These are phyloP conservation scores for Agonopterix alstromeriana DNA, from an alignment of 2,888 invertebrate species.

Conservation along the genomic window DNA sequence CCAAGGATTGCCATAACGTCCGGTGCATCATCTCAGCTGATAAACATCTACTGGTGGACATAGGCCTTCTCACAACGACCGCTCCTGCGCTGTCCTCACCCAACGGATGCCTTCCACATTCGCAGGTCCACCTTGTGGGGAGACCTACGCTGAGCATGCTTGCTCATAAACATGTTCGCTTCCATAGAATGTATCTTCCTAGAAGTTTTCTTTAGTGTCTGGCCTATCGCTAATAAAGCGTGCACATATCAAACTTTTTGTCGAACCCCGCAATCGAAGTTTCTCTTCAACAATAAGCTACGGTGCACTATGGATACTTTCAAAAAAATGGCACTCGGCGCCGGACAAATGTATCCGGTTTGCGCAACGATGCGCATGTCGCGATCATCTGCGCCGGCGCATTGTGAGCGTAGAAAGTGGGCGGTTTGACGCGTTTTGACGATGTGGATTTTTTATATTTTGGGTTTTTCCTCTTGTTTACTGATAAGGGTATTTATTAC, in stretches of 20 bases:
- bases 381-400: conserved; percentile 28
- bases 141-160: too few relatives aligned
- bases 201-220: too few relatives aligned
- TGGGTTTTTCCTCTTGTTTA: neutral
- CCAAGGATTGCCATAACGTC: too few relatives aligned
- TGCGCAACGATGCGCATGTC: conserved; percentile 34
- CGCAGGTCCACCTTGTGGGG: too few relatives aligned
- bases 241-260: neutral
- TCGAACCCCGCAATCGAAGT: neutral
- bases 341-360: conserved; percentile 42
- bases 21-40: too few relatives aligned
- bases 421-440: conserved; percentile 8
- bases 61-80: too few relatives aligned
- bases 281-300: neutral
- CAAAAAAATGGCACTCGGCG: conserved; percentile 8
- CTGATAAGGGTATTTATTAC: neutral
- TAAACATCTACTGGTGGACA: too few relatives aligned
- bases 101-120: too few relatives aligned
- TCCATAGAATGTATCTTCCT: too few relatives aligned
- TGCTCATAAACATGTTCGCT: too few relatives aligned
- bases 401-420: conserved; percentile 34
- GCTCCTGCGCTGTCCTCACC: too few relatives aligned
- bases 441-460: neutral
- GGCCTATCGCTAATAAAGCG: too few relatives aligned
- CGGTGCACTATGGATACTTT: conserved; percentile 10